Conservation (phyloP, 2,797 vertebrate genomes). For the Capromys pilorides region DNA sequence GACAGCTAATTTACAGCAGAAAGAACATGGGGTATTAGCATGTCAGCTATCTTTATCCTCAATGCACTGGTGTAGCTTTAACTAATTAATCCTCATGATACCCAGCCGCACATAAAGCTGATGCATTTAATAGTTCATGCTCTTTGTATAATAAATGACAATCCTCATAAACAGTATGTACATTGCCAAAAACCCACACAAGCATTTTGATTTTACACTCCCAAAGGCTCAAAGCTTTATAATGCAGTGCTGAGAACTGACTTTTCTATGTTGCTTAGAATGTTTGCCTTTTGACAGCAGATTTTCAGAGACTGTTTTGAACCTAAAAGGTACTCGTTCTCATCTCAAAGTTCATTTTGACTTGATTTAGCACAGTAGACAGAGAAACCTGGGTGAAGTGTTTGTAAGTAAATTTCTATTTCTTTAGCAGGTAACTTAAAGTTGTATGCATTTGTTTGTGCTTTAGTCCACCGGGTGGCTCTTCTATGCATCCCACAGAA, state of each 20-base stretch:
- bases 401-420: not conserved
- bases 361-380: not conserved
- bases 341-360: not conserved
- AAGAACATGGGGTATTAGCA: not conserved
- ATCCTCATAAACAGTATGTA: not conserved
- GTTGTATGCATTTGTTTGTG: not conserved
- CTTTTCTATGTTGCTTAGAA: not conserved
- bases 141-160: slow-evolving; percentile 12
- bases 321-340: not conserved
- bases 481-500: not conserved
- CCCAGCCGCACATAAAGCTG: not conserved
- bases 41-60: not conserved
- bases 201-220: not conserved
- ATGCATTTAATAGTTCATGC: not conserved
- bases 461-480: not conserved
- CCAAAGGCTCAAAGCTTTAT: not conserved
- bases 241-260: not conserved
- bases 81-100: slow-evolving; percentile 64
- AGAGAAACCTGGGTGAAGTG: not conserved
- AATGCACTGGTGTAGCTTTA: not conserved
- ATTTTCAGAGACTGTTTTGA: slow-evolving; percentile 40
- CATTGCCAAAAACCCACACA: not conserved
- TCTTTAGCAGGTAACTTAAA: not conserved
- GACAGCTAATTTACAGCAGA: not conserved
- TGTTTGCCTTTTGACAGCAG: slow-evolving; percentile 15